Percentiles rank a stretch among this genome's conserved stretches.
Evolutionary conservation across 2,797 vertebrate species (phyloP).

Genomic region (Tolypeutes matacus): DNA sequence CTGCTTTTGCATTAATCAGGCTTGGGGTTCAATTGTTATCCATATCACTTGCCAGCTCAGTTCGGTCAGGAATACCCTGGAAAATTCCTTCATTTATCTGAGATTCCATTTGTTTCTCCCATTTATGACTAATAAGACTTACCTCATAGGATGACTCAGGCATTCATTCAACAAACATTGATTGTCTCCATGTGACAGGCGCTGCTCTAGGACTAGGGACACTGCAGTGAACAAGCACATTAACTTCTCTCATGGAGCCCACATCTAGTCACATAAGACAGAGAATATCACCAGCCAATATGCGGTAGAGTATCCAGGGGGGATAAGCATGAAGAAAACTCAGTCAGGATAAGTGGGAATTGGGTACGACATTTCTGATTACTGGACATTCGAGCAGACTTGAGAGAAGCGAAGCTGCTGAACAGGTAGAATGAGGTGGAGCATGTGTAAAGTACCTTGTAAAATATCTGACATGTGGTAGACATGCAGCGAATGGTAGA

Average conservation of each 20-base stretch:
- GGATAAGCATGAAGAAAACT: constrained; percentile 2
- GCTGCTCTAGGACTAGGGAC: not conserved
- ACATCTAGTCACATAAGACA: constrained; percentile 6
- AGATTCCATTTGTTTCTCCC: not conserved
- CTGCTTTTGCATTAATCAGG: not conserved
- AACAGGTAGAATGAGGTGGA: not conserved
- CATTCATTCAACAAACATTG: constrained; percentile 30
- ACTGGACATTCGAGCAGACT: constrained; percentile 11
- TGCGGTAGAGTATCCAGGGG: not conserved
- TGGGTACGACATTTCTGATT: not conserved
- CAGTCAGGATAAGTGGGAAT: not conserved
- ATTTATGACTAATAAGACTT: constrained; percentile 10
- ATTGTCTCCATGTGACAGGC: not conserved
- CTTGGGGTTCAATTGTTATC: not conserved
- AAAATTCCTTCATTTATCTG: constrained; percentile 12
- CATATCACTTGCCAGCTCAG: not conserved
- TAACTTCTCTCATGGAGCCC: not conserved
- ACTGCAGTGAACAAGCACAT: not conserved
- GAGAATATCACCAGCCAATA: not conserved
- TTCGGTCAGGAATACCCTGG: not conserved
- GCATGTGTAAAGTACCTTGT: not conserved
- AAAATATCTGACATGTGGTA: constrained; percentile 13
- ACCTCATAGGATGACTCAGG: not conserved
- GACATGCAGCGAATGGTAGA: not conserved
- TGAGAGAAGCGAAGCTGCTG: not conserved